phyloP scores from a whole-genome alignment of 1,140 invertebrate genomes.

The Antheraea pernyi region DNA sequence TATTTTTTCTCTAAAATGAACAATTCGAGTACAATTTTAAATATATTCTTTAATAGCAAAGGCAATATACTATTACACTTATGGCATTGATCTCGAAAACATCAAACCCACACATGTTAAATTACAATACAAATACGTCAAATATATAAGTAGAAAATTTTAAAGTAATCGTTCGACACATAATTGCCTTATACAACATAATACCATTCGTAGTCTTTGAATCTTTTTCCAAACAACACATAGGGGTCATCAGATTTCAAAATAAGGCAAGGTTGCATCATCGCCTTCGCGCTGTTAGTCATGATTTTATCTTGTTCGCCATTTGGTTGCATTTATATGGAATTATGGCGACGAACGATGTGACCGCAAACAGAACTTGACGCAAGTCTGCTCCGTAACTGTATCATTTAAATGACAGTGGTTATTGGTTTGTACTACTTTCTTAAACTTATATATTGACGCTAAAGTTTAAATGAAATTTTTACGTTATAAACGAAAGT shows the following conservation, averaged over 20 bases:
- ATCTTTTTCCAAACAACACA: neutral
- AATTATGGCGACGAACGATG: slow-evolving; percentile 38
- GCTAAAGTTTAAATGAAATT: too few species aligned
- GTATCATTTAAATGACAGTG: neutral
- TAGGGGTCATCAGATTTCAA: slow-evolving; percentile 7
- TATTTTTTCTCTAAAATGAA: too few species aligned
- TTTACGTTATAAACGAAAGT: too few species aligned
- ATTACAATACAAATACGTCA: neutral
- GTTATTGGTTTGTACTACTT: neutral
- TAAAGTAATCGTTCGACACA: neutral
- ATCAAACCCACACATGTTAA: neutral
- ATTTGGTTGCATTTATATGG: slow-evolving; percentile 52
- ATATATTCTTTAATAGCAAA: neutral
- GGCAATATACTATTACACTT: neutral
- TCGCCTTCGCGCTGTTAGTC: slow-evolving; percentile 44
- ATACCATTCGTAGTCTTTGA: neutral
- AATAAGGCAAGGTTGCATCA: slow-evolving; percentile 41
- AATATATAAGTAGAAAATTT: neutral
- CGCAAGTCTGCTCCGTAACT: slow-evolving; percentile 18
- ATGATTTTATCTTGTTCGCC: slow-evolving; percentile 49
- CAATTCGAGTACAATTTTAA: neutral
- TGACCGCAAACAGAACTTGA: slow-evolving; percentile 42
- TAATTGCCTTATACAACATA: neutral
- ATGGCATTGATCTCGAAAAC: neutral
- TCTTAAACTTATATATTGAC: neutral